Evolutionary conservation across 2,888 invertebrate genomes (phyloP), one percentile per base, ranked within the genome.

Genomic region (Pachliopta kotzebuea): DNA sequence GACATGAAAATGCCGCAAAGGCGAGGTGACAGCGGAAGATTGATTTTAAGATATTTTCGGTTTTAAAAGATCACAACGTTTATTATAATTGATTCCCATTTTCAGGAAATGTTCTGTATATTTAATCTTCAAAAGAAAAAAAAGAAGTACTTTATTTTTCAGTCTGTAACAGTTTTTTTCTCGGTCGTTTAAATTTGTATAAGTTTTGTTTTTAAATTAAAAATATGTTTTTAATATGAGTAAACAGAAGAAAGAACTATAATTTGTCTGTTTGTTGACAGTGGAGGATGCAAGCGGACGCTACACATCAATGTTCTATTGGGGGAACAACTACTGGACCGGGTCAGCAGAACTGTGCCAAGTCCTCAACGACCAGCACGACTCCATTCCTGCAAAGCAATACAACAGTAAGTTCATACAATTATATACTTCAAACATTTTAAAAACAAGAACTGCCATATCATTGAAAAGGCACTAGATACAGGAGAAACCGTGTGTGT

Each of bases 241-340:
- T 26, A 26, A 4, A 26, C 26, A 26, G n/a, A 26, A 26, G 9
- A 14, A 11, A 42, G 0, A 29, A 21, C n/a, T 21, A 37, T 53
- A 7, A 52, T 18, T 20, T 37, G 21, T 52, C 23, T 54, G 23
- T 66, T 14, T 23, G 29, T 60, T 70, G 72, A 0, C 81, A 91
- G 90, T 91, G 90, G 90, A 91, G 63, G 90, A 91, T 68, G 95
- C 96, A 24, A 95, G 95, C 76, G 96, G 96, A 0, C 93, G 95
- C 69, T 96, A 96, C 82, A 94, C 95, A 18, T 94, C 95, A 1
- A 95, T 95, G 83, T 96, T 95, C 93, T 95, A 95, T 86, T 96
- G 95, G 93, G 96, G 96, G 65, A 96, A 96, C 85, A 94, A 95
- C 82, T 96, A 95, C 84, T 96, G 96, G 96, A 94, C 95, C 67